These are phyloP conservation scores for Gila robusta DNA, from an alignment of 2,797 vertebrate genomes.

Conservation along the genomic window DNA sequence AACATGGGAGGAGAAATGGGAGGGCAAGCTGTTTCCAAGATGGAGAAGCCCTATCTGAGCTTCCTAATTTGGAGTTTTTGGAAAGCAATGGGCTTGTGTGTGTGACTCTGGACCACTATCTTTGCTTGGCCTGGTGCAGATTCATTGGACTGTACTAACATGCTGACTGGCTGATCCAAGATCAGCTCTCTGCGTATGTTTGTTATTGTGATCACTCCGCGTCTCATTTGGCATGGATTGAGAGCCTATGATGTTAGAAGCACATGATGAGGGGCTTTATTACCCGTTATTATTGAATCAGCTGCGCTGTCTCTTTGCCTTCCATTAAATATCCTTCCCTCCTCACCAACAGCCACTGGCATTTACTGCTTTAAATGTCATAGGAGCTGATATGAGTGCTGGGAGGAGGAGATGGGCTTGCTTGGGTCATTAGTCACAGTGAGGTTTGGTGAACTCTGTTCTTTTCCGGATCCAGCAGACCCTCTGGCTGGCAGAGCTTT, in stretches of 20 bases:
- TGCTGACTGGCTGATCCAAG: constrained; percentile 48
- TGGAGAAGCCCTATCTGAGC: constrained; percentile 62
- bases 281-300: constrained; percentile 67
- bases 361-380: constrained; percentile 77
- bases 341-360: constrained; percentile 69
- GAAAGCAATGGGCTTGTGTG: constrained; percentile 18
- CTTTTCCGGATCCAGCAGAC: constrained; percentile 40
- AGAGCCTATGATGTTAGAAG: constrained; percentile 47
- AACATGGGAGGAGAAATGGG: constrained; percentile 45
- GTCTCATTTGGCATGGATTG: constrained; percentile 56
- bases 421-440: constrained; percentile 61
- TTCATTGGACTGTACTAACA: constrained; percentile 41
- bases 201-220: constrained; percentile 56
- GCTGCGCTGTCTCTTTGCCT: constrained; percentile 63
- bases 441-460: constrained; percentile 57
- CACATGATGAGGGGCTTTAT: constrained; percentile 60
- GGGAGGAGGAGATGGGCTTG: constrained; percentile 52
- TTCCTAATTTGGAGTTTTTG: constrained; percentile 60
- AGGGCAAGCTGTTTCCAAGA: constrained; percentile 58
- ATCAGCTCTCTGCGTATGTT: constrained; percentile 46
- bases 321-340: constrained; percentile 65
- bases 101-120: constrained; percentile 19
- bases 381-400: constrained; percentile 67
- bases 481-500: constrained; percentile 36
- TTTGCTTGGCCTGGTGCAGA: constrained; percentile 32